phyloP scores from a whole-genome alignment of 1,140 invertebrate genomes.

The Hycleus phaleratus region DNA sequence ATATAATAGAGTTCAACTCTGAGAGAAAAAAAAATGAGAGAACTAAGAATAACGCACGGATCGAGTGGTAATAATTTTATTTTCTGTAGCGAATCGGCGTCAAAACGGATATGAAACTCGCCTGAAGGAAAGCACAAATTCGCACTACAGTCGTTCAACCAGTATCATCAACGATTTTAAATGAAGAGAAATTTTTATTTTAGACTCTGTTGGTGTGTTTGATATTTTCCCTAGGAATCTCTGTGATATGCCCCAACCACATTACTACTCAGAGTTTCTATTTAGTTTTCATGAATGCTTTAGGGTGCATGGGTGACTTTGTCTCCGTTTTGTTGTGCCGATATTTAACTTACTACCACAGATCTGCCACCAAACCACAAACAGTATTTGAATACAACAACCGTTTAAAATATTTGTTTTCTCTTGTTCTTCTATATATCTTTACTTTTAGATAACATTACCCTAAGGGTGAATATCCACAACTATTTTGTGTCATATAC shows the following conservation, averaged over 20 bases:
- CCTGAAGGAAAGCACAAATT: background rate
- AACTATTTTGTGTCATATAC: too few relatives aligned
- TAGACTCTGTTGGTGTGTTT: too few relatives aligned
- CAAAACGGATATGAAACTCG: conserved; percentile 17
- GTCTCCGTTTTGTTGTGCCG: conserved; percentile 24
- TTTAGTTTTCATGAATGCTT: conserved; percentile 25
- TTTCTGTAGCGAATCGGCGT: conserved; percentile 13
- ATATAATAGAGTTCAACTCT: conserved; percentile 14
- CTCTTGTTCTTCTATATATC: background rate
- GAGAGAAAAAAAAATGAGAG: conserved; percentile 4
- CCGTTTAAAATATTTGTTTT: conserved; percentile 15
- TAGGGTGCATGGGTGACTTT: conserved; percentile 28
- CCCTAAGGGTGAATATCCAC: background rate
- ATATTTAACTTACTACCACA: conserved; percentile 32
- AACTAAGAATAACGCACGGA: conserved; percentile 12
- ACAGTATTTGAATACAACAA: conserved; percentile 17
- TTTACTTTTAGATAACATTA: background rate
- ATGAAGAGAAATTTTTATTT: too few relatives aligned
- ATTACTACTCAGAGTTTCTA: conserved; percentile 16
- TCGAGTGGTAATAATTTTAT: conserved; percentile 17
- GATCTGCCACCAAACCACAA: conserved; percentile 20
- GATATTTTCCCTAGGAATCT: conserved; percentile 9
- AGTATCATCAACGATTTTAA: too few relatives aligned
- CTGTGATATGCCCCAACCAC: conserved; percentile 12
- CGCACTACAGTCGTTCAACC: background rate